phyloP scores from a whole-genome alignment of 2,888 invertebrate genomes.

The Caenorhabditis japonica region DNA sequence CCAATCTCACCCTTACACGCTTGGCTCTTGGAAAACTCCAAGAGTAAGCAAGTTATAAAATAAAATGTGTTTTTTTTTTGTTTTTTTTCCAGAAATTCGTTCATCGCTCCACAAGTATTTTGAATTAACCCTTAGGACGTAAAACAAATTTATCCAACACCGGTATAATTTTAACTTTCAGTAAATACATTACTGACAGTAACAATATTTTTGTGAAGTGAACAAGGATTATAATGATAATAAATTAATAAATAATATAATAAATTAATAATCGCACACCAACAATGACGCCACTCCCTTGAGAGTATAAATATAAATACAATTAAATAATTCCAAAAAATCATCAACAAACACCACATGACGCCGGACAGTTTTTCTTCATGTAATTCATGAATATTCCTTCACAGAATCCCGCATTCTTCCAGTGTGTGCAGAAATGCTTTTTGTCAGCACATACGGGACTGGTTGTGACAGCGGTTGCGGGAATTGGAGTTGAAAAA shows the following conservation, averaged over 20 bases:
- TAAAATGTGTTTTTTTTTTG: not conserved
- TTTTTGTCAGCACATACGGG: slow-evolving; percentile 70
- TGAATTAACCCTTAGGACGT: too few species aligned
- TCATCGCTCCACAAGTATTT: too few species aligned
- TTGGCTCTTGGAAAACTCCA: slow-evolving; percentile 25
- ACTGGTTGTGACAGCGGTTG: slow-evolving; percentile 32
- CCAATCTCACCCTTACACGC: slow-evolving; percentile 8
- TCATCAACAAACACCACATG: slow-evolving; percentile 70
- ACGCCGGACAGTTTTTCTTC: slow-evolving; percentile 73
- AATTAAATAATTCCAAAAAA: not conserved
- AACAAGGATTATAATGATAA: too few species aligned
- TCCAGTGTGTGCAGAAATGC: slow-evolving; percentile 75
- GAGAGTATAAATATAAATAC: slow-evolving; percentile 16
- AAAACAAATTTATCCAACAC: not conserved
- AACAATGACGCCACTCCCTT: slow-evolving; percentile 45
- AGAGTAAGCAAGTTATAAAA: slow-evolving; percentile 11
- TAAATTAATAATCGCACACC: slow-evolving; percentile 21
- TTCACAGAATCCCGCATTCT: slow-evolving; percentile 75
- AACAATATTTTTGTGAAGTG: not conserved
- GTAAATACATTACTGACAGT: not conserved
- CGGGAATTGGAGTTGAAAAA: slow-evolving; percentile 27
- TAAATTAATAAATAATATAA: not conserved
- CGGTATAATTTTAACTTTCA: not conserved
- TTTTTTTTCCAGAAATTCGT: not conserved
- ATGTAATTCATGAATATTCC: slow-evolving; percentile 75